Evolutionary conservation across 2,113 vertebrate genomes (phyloP).

Genomic region (Casuarius casuarius): DNA sequence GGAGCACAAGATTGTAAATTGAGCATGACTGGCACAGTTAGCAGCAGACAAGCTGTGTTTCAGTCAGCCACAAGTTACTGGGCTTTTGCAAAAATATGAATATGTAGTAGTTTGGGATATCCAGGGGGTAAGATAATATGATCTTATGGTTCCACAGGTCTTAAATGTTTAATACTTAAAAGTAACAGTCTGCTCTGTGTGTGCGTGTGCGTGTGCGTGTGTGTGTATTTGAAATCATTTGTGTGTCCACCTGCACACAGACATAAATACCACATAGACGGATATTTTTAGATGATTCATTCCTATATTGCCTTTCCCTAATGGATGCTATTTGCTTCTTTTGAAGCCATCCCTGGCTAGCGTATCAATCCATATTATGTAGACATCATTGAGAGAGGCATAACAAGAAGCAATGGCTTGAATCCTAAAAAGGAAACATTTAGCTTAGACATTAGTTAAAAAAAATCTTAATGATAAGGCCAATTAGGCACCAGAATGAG

Average conservation of each 20-base stretch:
- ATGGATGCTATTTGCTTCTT: conserved; percentile 44
- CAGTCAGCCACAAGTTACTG: not conserved
- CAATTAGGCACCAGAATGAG: conserved; percentile 55
- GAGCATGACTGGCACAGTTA: not conserved
- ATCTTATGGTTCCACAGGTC: rapidly evolving
- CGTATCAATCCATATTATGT: conserved; percentile 58
- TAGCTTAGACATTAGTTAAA: conserved; percentile 59
- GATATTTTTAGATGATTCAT: conserved; percentile 22
- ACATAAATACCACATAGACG: not conserved
- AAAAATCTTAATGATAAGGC: conserved; percentile 56
- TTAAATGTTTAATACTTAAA: not conserved
- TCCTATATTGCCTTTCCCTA: conserved; percentile 15
- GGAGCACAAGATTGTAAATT: not conserved
- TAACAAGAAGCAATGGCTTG: conserved; percentile 58
- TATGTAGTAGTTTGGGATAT: not conserved
- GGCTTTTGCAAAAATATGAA: not conserved
- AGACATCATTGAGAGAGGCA: conserved; percentile 50
- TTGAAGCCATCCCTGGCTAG: conserved; percentile 35
- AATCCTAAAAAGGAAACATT: conserved; percentile 65
- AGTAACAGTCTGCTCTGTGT: not conserved
- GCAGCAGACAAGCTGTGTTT: not conserved
- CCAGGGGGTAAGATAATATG: not conserved
- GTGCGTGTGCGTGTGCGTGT: not conserved
- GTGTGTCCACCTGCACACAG: not conserved
- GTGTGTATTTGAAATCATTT: not conserved